Evolutionary conservation across 2,113 vertebrate genomes (phyloP).

Genomic region (Eurypyga helias): DNA sequence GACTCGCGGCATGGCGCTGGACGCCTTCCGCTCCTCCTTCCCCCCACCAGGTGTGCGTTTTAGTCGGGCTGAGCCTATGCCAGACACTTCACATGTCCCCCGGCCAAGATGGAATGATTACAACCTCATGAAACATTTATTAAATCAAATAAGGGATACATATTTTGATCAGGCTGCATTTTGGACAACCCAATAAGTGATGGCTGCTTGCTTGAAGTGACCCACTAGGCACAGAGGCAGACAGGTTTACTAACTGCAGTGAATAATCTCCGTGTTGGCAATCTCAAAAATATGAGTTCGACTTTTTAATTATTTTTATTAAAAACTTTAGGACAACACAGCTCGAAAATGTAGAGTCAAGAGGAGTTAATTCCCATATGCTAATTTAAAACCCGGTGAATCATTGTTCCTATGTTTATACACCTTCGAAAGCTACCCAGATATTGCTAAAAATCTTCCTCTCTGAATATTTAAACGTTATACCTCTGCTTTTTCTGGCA

Average conservation of each 20-base stretch:
- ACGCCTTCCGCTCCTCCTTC: background rate
- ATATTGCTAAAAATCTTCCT: background rate
- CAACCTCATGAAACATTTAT: background rate
- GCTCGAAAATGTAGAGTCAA: background rate
- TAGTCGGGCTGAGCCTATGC: background rate
- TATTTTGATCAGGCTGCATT: slow-evolving; percentile 19
- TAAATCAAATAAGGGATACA: background rate
- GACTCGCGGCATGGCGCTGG: background rate
- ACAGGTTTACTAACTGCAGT: background rate
- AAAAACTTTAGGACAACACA: background rate
- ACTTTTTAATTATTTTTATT: background rate
- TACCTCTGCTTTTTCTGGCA: background rate
- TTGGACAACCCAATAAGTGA: background rate
- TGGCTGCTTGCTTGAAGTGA: background rate
- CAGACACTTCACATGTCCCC: background rate
- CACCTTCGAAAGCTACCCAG: background rate
- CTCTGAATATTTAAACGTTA: background rate
- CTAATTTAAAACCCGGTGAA: background rate
- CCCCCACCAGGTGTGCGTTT: background rate
- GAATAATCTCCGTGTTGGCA: background rate
- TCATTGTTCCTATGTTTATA: background rate
- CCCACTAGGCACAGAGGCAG: background rate
- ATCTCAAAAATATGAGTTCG: background rate
- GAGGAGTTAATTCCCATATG: background rate
- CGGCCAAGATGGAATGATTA: background rate